These are phyloP conservation scores for Sinella curviseta DNA, from an alignment of 1,140 invertebrate genomes.

Conservation along the genomic window DNA sequence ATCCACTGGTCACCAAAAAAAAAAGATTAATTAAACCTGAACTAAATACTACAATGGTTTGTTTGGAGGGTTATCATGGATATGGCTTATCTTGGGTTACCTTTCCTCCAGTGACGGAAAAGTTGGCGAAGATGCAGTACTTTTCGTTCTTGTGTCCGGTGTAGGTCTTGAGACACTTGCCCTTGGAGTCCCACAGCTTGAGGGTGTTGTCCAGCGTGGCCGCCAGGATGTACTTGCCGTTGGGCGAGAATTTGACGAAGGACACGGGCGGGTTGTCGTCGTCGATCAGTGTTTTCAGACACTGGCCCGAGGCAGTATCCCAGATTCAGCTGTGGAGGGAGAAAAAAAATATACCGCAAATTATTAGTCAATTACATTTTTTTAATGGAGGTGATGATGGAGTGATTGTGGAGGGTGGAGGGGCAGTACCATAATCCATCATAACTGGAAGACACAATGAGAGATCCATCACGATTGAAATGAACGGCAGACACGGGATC, in stretches of 20 bases:
- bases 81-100: conserved; percentile 57
- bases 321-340: conserved; percentile 85
- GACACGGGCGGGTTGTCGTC: conserved; percentile 98
- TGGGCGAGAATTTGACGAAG: conserved; percentile 99
- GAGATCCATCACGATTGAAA: conserved; percentile 96
- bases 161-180: conserved; percentile 96
- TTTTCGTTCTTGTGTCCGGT: conserved; percentile 98
- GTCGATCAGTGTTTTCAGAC: conserved; percentile 93
- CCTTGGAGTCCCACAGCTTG: conserved; percentile 98
- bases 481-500: conserved; percentile 98
- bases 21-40: conserved; percentile 28
- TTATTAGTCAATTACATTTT: background rate
- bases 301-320: conserved; percentile 99
- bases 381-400: background rate
- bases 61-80: background rate
- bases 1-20: conserved; percentile 83
- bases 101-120: conserved; percentile 99
- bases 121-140: conserved; percentile 99
- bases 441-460: conserved; percentile 98
- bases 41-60: background rate
- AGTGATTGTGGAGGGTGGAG: background rate
- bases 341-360: conserved; percentile 47
- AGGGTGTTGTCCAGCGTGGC: conserved; percentile 97
- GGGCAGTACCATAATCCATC: conserved; percentile 87
- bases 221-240: conserved; percentile 98